Conservation (phyloP, 2,888 invertebrate genomes). For the Diabrotica balteata region DNA sequence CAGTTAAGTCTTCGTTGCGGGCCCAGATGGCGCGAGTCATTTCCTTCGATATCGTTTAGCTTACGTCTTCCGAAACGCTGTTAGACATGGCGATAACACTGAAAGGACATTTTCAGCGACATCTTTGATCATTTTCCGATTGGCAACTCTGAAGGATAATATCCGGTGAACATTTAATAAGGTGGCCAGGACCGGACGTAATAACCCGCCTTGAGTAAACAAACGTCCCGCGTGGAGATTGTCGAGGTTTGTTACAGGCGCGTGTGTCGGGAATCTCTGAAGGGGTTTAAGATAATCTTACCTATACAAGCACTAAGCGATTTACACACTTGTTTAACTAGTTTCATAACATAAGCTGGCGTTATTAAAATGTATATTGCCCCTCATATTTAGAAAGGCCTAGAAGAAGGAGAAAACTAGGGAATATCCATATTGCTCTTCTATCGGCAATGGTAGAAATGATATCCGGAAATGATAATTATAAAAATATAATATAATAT, state of each 20-base stretch:
- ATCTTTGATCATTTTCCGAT: slow-evolving; percentile 50
- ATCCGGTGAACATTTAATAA: slow-evolving; percentile 51
- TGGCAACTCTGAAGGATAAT: slow-evolving; percentile 47
- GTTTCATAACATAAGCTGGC: background rate
- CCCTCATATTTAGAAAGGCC: too few relatives aligned
- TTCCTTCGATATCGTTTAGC: slow-evolving; percentile 33
- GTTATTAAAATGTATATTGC: background rate
- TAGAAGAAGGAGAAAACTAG: too few relatives aligned
- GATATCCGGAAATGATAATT: too few relatives aligned
- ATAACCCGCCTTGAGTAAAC: slow-evolving; percentile 46
- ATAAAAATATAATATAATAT: too few relatives aligned
- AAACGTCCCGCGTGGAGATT: slow-evolving; percentile 16
- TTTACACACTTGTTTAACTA: too few relatives aligned
- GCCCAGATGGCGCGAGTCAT: slow-evolving; percentile 28
- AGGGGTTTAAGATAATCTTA: background rate
- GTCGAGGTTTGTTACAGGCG: background rate
- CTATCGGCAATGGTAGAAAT: too few relatives aligned
- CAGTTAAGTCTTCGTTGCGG: slow-evolving; percentile 17
- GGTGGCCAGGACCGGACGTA: slow-evolving; percentile 49
- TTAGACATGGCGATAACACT: slow-evolving; percentile 33
- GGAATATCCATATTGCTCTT: too few relatives aligned
- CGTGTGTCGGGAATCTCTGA: background rate
- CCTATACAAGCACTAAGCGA: too few relatives aligned
- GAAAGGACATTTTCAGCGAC: slow-evolving; percentile 34
- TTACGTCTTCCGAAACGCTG: slow-evolving; percentile 24